Conservation (phyloP, 2,888 invertebrate species). For the Brenthis daphne region DNA sequence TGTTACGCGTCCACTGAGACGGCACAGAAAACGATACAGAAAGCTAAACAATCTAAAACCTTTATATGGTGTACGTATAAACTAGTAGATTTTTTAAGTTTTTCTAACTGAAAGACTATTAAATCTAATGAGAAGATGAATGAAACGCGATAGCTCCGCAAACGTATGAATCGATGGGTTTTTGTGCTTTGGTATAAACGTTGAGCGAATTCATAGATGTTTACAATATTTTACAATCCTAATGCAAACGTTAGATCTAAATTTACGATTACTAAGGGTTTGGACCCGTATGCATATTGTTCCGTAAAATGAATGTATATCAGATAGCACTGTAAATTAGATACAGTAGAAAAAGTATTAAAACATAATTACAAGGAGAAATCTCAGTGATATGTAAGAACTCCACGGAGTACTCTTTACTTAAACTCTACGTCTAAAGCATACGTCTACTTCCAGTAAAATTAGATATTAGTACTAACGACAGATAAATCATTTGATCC, state of each 20-base stretch:
- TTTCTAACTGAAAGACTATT: conserved; percentile 79
- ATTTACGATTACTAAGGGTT: conserved; percentile 78
- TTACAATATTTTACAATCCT: conserved; percentile 75
- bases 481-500: conserved; percentile 54
- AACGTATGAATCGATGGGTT: conserved; percentile 80
- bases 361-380: conserved; percentile 77
- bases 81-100: conserved; percentile 76
- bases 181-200: conserved; percentile 82
- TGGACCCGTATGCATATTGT: conserved; percentile 80
- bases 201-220: conserved; percentile 78
- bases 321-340: conserved; percentile 67
- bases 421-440: conserved; percentile 78
- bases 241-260: conserved; percentile 78
- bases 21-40: conserved; percentile 23
- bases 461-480: conserved; percentile 66
- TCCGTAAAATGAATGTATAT: conserved; percentile 64
- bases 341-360: conserved; percentile 59
- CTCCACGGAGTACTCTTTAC: conserved; percentile 76
- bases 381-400: conserved; percentile 81
- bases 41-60: conserved; percentile 27
- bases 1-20: conserved; percentile 36
- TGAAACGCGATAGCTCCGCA: conserved; percentile 68
- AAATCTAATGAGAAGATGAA: conserved; percentile 73
- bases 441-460: conserved; percentile 69
- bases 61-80: conserved; percentile 45